phyloP scores from a whole-genome alignment of 1,140 invertebrate species.

The Listronotus bonariensis region DNA sequence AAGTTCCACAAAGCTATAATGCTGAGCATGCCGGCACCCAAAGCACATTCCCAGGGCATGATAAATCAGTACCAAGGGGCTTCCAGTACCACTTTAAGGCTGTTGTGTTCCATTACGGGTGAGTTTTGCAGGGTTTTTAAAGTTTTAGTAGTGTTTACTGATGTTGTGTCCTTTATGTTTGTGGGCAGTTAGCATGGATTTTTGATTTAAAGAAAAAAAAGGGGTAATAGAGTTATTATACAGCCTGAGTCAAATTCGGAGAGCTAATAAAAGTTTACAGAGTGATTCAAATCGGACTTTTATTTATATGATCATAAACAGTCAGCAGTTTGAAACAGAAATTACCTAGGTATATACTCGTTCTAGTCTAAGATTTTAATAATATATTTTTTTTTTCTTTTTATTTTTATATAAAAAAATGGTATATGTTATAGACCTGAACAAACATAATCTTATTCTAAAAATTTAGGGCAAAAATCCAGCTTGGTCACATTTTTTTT shows the following conservation, averaged over 20 bases:
- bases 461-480: no score
- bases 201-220: background rate
- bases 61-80: slow-evolving; percentile 81
- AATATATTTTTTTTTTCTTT: no score
- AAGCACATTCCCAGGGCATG: slow-evolving; percentile 84
- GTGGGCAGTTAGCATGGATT: background rate
- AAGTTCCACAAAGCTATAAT: slow-evolving; percentile 98
- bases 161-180: background rate
- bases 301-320: no score
- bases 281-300: no score
- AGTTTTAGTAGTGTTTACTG: background rate
- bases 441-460: no score
- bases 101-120: slow-evolving; percentile 95
- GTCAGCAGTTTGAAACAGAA: no score
- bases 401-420: no score
- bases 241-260: background rate
- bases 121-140: slow-evolving; percentile 49
- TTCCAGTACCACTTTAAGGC: slow-evolving; percentile 79
- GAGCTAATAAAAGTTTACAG: no score
- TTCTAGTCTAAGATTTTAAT: no score
- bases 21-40: slow-evolving; percentile 91
- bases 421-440: no score
- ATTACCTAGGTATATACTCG: no score
- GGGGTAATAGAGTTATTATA: no score
- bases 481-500: background rate